Percentiles rank a stretch among this genome's conserved stretches.
Conservation (phyloP, 2,113 vertebrate genomes). For the Gulo gulo region DNA sequence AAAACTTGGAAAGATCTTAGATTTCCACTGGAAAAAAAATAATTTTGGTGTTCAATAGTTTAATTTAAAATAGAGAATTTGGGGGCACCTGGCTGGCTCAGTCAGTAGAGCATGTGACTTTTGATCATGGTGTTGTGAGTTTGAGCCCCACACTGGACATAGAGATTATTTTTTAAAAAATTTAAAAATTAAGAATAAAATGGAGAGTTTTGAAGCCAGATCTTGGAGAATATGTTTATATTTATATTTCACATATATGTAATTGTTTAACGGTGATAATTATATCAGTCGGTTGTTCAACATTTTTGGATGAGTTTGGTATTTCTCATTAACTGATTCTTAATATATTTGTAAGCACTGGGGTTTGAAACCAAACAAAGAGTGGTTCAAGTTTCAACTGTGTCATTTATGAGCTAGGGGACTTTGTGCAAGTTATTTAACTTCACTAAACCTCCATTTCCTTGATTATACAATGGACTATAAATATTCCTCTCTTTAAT, state of each 20-base stretch:
- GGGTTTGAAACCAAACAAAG: neutral
- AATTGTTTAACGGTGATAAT: neutral
- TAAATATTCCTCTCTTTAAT: neutral
- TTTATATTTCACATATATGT: neutral
- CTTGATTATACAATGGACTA: neutral
- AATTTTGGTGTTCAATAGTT: neutral
- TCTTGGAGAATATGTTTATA: neutral
- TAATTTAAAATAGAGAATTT: neutral
- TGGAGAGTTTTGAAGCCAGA: neutral
- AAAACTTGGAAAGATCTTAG: neutral
- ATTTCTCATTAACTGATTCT: conserved; percentile 15
- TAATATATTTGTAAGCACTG: neutral
- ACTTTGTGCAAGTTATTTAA: neutral
- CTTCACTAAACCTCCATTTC: neutral
- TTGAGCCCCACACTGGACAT: neutral
- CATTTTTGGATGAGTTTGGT: neutral
- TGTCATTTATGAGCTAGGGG: neutral
- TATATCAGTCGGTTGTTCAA: neutral
- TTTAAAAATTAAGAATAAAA: neutral
- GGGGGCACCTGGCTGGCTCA: neutral
- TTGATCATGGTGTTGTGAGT: neutral
- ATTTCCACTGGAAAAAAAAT: neutral
- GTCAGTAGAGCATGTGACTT: neutral
- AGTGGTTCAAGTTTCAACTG: neutral
- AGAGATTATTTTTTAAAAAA: neutral